Conservation (phyloP, 2,113 vertebrate species). For the Oophaga pumilio region DNA sequence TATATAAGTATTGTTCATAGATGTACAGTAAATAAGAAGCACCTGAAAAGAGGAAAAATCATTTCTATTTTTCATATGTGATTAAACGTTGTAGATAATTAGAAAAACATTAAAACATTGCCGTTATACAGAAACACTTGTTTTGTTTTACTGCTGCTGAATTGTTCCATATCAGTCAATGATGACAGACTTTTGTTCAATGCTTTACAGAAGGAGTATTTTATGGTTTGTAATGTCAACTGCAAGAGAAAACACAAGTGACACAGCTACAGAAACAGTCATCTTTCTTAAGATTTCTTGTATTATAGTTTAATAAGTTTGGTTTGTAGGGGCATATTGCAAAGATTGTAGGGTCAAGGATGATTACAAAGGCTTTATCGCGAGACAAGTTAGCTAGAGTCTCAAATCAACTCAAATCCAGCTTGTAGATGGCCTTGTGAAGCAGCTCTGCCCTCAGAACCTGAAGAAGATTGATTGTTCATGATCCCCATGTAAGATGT, state of each 20-base stretch:
- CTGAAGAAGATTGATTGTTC: slow-evolving; percentile 74
- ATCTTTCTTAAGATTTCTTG: slow-evolving; percentile 43
- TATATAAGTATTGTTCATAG: background rate
- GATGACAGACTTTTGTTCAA: background rate
- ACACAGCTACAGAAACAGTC: slow-evolving; percentile 25
- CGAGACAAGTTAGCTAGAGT: slow-evolving; percentile 62
- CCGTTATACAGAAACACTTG: background rate
- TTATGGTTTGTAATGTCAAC: slow-evolving; percentile 33
- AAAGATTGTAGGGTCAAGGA: slow-evolving; percentile 61
- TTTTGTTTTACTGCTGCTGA: background rate
- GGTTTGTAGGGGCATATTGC: slow-evolving; percentile 53
- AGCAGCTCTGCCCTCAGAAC: slow-evolving; percentile 63
- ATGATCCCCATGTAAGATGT: slow-evolving; percentile 67
- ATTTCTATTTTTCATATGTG: background rate
- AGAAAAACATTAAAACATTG: background rate
- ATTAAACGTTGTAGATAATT: background rate
- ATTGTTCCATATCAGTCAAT: background rate
- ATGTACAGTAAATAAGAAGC: background rate
- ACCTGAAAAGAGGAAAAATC: background rate
- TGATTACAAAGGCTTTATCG: slow-evolving; percentile 65
- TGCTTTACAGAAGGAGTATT: background rate
- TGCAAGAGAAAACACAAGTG: slow-evolving; percentile 30
- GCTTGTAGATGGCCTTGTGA: slow-evolving; percentile 66
- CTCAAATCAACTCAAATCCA: slow-evolving; percentile 65
- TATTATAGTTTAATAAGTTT: slow-evolving; percentile 21